These are phyloP conservation scores for Drosophila silvestris DNA, from an alignment of 2,888 invertebrate species.

Conservation along the genomic window DNA sequence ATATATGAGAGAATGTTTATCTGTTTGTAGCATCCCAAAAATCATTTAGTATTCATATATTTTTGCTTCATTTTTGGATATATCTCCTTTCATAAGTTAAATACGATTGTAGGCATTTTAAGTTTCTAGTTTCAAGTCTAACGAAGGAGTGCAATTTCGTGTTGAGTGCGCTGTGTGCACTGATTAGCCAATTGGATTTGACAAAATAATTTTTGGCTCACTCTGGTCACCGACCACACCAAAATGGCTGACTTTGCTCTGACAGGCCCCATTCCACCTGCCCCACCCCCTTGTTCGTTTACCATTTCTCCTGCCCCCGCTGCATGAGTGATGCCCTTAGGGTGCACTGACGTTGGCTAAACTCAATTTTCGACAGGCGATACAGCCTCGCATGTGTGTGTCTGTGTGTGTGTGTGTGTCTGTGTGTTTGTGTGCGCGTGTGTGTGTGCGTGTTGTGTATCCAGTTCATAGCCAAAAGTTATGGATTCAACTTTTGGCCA, in stretches of 20 bases:
- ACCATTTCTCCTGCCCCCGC: not conserved
- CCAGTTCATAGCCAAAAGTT: slow-evolving; percentile 76
- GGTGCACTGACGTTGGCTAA: slow-evolving; percentile 57
- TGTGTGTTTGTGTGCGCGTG: slow-evolving; percentile 25
- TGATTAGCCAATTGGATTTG: slow-evolving; percentile 63
- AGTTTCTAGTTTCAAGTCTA: not conserved
- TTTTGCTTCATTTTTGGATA: not conserved
- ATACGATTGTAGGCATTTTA: not conserved
- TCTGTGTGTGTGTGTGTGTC: slow-evolving; percentile 48
- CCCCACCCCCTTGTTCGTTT: not conserved
- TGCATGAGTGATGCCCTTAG: slow-evolving; percentile 47
- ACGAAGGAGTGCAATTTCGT: not conserved
- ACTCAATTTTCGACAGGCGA: slow-evolving; percentile 77
- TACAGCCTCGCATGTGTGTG: slow-evolving; percentile 40
- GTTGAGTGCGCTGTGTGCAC: slow-evolving; percentile 4
- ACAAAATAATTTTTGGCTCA: slow-evolving; percentile 50
- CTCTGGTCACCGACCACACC: slow-evolving; percentile 37
- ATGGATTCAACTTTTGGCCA: slow-evolving; percentile 83
- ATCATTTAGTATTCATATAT: not conserved
- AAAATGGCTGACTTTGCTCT: slow-evolving; percentile 69
- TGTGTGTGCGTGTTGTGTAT: slow-evolving; percentile 59
- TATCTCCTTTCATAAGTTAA: not conserved
- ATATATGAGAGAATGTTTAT: not conserved
- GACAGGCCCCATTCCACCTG: not conserved
- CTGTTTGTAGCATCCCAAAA: not conserved